Conservation (phyloP, 2,113 vertebrate species). For the Copsychus sechellarum region DNA sequence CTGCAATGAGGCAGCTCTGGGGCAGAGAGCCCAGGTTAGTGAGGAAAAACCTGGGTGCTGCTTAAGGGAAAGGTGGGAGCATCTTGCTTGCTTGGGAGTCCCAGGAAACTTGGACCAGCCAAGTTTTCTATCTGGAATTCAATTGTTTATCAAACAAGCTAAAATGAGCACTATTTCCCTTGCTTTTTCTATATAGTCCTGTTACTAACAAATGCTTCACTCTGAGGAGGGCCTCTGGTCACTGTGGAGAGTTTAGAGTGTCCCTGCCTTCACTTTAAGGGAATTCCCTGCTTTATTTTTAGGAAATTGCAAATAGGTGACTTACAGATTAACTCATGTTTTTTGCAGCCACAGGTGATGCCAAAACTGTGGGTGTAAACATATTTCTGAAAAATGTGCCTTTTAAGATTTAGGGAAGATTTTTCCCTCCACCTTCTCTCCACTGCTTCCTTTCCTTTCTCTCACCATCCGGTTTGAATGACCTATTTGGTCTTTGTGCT, state of each 20-base stretch:
- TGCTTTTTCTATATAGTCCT: neutral
- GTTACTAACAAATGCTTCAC: neutral
- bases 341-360: slow-evolving; percentile 8
- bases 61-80: neutral
- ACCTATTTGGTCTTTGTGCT: neutral
- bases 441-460: neutral
- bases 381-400: neutral
- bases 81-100: neutral
- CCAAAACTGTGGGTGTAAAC: neutral
- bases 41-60: neutral
- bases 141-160: neutral
- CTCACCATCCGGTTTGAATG: neutral
- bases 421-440: neutral
- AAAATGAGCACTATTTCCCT: neutral
- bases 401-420: neutral
- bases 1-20: neutral
- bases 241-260: neutral
- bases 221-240: neutral
- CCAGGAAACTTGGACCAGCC: neutral
- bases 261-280: neutral
- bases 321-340: neutral
- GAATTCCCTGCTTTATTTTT: slow-evolving; percentile 13
- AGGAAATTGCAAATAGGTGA: neutral
- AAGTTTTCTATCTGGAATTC: neutral
- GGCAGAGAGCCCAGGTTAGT: rapidly evolving